Evolutionary conservation across 1,140 invertebrate genomes (phyloP), one percentile per base, ranked within the genome.

Genomic region (Lamellibrachia luymesi): DNA sequence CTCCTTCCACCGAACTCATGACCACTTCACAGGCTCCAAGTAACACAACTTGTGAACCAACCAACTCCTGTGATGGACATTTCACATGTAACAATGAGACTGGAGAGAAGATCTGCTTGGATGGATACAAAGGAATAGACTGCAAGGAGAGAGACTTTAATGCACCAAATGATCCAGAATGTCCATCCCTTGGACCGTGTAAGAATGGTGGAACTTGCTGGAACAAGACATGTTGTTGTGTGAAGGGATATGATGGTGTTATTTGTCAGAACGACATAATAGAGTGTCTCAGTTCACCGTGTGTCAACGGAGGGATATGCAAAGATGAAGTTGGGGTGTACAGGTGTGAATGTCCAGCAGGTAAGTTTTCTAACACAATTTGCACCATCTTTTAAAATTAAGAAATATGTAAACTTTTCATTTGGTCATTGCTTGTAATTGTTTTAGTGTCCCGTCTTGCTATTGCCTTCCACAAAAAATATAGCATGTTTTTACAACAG

Each of bases 271-370:
- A 25, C 8, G 90, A 91, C 50, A 91, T 91, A 6, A 91, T 27
- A 50, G 90, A 91, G 90, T 91, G 90, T 50, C 27, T 8, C 27
- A 91, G 90, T 91, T 8, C 8, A 8, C 90, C 90, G 25, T 91
- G 90, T 50, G n/a, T 50, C n/a, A 91, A 91, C 90, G 90, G 90
- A 91, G 90, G 90, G 22, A 91, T 25, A 27, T 91, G 90, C 50
- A 91, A 38, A 8, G 90, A 25, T 91, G 50, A 10, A 27, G 25
- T 91, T 27, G 50, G 50, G 27, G 90, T 7, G 50, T 91, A 91
- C 90, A 91, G 8, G 27, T 91, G 90, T 91, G 22, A 91, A 27
- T 91, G 90, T 91, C 50, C 50, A 91, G 27, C 8, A 91, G 90
- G 90, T 91, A 91, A 25, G 52, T 38, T 38, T 38, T 38, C 38